Evolutionary conservation across 1,140 invertebrate genomes (phyloP).

Genomic region (Diachasma alloeum): DNA sequence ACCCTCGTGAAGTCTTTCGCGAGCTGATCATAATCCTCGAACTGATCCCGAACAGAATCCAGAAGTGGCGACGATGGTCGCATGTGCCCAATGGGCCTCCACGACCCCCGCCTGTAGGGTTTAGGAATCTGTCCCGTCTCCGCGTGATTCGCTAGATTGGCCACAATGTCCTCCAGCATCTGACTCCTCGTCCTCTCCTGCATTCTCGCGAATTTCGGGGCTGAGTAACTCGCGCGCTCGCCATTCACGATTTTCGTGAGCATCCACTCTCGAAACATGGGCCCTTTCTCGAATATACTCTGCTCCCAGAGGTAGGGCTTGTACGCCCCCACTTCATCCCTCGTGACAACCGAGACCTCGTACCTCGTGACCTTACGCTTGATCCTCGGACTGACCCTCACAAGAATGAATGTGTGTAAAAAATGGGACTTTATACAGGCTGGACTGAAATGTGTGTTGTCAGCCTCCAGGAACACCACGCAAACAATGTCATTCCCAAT

Average conservation of each 20-base stretch:
- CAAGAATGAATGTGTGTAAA: conserved; percentile 90
- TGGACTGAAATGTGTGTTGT: conserved; percentile 90
- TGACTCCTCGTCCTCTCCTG: conserved; percentile 89
- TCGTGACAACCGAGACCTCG: conserved; percentile 92
- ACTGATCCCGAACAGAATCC: conserved; percentile 90
- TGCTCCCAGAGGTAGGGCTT: conserved; percentile 95
- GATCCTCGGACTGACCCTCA: conserved; percentile 84
- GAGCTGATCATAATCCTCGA: conserved; percentile 93
- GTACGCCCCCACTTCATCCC: conserved; percentile 97
- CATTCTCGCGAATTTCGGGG: conserved; percentile 96
- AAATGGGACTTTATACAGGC: conserved; percentile 94
- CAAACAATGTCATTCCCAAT: conserved; percentile 99
- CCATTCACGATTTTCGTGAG: conserved; percentile 98
- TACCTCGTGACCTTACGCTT: conserved; percentile 86
- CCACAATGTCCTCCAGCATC: conserved; percentile 94
- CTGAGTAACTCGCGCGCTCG: conserved; percentile 94
- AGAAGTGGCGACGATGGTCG: conserved; percentile 89
- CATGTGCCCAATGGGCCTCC: conserved; percentile 95
- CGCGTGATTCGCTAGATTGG: conserved; percentile 91
- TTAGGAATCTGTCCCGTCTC: conserved; percentile 96
- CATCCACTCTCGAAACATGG: conserved; percentile 90
- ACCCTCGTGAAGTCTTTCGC: conserved; percentile 91
- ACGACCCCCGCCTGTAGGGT: conserved; percentile 88
- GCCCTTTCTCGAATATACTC: conserved; percentile 91
- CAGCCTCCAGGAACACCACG: conserved; percentile 91